Conservation (phyloP, 2,113 vertebrate species). For the Clarias batrachus region DNA sequence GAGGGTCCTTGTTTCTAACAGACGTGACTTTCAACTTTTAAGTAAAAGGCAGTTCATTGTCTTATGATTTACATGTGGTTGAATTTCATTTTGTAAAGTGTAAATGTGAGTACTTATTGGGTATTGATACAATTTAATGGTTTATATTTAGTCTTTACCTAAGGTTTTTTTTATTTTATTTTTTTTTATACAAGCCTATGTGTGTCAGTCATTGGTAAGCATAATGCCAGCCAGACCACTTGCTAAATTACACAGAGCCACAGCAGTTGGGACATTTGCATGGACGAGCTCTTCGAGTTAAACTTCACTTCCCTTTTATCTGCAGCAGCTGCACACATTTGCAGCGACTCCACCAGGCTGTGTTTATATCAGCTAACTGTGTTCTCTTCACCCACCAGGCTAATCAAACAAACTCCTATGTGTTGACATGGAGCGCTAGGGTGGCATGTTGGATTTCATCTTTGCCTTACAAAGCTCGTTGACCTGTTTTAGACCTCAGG, state of each 20-base stretch:
- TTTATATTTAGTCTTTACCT: neutral
- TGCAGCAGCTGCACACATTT: slow-evolving; percentile 44
- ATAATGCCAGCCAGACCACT: neutral
- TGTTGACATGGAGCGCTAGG: neutral
- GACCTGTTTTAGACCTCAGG: slow-evolving; percentile 19
- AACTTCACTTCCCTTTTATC: slow-evolving; percentile 48
- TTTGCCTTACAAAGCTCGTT: neutral
- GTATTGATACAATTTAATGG: neutral
- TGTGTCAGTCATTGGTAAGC: neutral
- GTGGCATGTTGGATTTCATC: slow-evolving; percentile 17
- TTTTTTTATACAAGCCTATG: neutral
- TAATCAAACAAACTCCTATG: slow-evolving; percentile 28
- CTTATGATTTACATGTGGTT: neutral
- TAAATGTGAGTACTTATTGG: neutral
- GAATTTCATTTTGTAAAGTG: neutral
- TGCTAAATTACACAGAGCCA: slow-evolving; percentile 14
- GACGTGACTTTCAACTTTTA: slow-evolving; percentile 19
- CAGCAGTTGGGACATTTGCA: slow-evolving; percentile 44
- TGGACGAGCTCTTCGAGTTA: slow-evolving; percentile 37
- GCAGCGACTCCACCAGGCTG: slow-evolving; percentile 10
- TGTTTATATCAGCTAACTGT: slow-evolving; percentile 24
- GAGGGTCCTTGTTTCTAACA: slow-evolving; percentile 34
- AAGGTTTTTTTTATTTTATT: neutral
- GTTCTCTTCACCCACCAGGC: slow-evolving; percentile 7
- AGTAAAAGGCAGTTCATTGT: neutral